Percentiles rank a stretch among this genome's conserved stretches.
Evolutionary conservation across 2,113 vertebrate species (phyloP).

Genomic region (Oryzias curvinotus): DNA sequence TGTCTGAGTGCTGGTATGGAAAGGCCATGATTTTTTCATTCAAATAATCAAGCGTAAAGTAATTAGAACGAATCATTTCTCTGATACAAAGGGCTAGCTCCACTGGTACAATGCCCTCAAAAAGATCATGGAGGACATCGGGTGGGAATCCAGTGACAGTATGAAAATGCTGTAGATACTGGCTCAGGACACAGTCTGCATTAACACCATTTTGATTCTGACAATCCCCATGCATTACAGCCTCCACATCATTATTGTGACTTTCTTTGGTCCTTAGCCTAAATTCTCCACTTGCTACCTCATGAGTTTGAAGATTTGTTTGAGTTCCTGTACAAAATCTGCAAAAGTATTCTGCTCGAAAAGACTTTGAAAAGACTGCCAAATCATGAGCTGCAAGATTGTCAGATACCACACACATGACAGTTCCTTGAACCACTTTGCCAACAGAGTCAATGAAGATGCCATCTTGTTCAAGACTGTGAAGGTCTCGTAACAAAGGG

Average conservation of each 20-base stretch:
- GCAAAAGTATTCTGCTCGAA: slow-evolving; percentile 7
- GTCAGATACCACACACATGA: slow-evolving; percentile 15
- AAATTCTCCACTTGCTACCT: not conserved
- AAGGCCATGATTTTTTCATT: slow-evolving; percentile 9
- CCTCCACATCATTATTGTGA: slow-evolving; percentile 6
- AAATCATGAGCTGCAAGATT: slow-evolving; percentile 20
- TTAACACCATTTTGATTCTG: slow-evolving; percentile 14
- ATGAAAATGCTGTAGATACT: not conserved
- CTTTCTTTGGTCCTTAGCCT: slow-evolving; percentile 8
- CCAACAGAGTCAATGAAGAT: slow-evolving; percentile 18
- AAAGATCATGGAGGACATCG: slow-evolving; percentile 1
- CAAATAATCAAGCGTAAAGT: slow-evolving; percentile 2
- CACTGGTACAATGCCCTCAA: slow-evolving; percentile 7
- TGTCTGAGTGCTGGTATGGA: slow-evolving; percentile 6
- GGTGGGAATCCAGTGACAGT: slow-evolving; percentile 7
- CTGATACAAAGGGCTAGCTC: slow-evolving; percentile 1
- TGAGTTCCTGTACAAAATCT: slow-evolving; percentile 13
- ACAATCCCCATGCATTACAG: not conserved
- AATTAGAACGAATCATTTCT: slow-evolving; percentile 12
- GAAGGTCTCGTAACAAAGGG: slow-evolving; percentile 7
- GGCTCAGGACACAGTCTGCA: slow-evolving; percentile 1
- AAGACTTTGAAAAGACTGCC: slow-evolving; percentile 15
- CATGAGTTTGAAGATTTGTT: slow-evolving; percentile 7
- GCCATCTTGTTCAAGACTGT: slow-evolving; percentile 11
- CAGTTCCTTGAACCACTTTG: slow-evolving; percentile 10